Percentiles rank a stretch among this genome's conserved stretches.
Evolutionary conservation across 2,888 invertebrate species (phyloP).

Genomic region (Oscheius sp.): DNA sequence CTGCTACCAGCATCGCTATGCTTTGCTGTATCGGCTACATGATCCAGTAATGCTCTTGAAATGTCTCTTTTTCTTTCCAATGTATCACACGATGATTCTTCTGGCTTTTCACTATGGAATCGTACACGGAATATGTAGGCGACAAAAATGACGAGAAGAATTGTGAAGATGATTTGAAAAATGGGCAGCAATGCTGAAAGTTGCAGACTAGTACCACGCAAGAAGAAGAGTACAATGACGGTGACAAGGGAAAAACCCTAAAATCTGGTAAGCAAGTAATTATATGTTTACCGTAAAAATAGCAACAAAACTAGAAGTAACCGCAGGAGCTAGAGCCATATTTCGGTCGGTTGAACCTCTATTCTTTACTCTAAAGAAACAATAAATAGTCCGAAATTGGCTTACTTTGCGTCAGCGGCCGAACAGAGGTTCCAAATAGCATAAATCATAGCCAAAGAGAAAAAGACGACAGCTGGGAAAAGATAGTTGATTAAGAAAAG

Average conservation of each 20-base stretch:
- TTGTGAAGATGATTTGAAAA: conserved; percentile 19
- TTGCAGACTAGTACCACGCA: background rate
- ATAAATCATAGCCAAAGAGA: conserved; percentile 43
- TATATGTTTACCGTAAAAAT: conserved; percentile 42
- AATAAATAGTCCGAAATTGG: background rate
- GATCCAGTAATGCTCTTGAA: conserved; percentile 46
- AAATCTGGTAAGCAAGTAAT: too few species aligned
- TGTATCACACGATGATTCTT: conserved; percentile 46
- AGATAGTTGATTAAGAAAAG: conserved; percentile 49
- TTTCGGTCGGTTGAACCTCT: conserved; percentile 39
- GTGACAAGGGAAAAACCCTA: background rate
- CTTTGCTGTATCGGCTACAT: conserved; percentile 27
- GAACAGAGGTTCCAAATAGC: conserved; percentile 46
- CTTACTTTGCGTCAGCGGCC: background rate
- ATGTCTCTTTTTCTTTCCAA: conserved; percentile 52
- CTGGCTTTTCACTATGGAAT: conserved; percentile 36
- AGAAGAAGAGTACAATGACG: conserved; percentile 17
- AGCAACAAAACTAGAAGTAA: conserved; percentile 40
- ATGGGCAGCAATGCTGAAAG: conserved; percentile 4
- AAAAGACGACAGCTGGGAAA: conserved; percentile 43
- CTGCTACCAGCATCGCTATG: conserved; percentile 21
- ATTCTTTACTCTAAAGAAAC: conserved; percentile 36
- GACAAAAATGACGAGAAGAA: conserved; percentile 1
- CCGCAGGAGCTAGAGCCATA: conserved; percentile 39
- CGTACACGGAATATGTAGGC: conserved; percentile 38